Conservation (phyloP, 2,888 invertebrate genomes). For the Synanthedon myopaeformis region DNA sequence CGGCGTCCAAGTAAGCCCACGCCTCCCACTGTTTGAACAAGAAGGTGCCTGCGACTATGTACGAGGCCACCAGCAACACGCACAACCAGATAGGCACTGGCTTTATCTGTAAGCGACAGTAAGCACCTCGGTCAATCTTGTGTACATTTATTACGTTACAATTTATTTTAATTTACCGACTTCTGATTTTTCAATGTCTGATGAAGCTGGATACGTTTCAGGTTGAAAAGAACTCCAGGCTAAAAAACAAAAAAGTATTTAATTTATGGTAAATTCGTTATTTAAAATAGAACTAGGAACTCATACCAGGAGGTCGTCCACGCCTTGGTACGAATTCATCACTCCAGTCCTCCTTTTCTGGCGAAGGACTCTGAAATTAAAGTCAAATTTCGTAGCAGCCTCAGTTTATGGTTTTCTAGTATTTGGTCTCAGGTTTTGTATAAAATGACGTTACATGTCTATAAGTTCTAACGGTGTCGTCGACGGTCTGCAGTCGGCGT, state of each 20-base stretch:
- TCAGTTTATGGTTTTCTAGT: not conserved
- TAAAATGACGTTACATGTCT: slow-evolving; percentile 19
- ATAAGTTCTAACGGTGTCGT: slow-evolving; percentile 26
- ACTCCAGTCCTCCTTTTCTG: slow-evolving; percentile 56
- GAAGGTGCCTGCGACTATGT: slow-evolving; percentile 89
- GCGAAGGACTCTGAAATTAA: slow-evolving; percentile 39
- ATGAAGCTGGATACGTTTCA: slow-evolving; percentile 34
- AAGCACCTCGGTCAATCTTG: too few species aligned
- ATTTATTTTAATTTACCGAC: slow-evolving; percentile 12
- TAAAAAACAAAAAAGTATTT: slow-evolving; percentile 11
- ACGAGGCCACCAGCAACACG: slow-evolving; percentile 87
- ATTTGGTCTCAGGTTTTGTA: not conserved
- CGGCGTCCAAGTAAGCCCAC: slow-evolving; percentile 89
- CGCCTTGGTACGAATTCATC: slow-evolving; percentile 40
- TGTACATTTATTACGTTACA: not conserved
- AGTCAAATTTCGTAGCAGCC: not conserved
- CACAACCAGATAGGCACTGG: slow-evolving; percentile 93
- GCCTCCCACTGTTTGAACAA: slow-evolving; percentile 88
- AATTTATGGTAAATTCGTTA: not conserved
- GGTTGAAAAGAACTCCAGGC: slow-evolving; percentile 51
- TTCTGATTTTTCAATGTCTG: slow-evolving; percentile 39
- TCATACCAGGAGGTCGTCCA: slow-evolving; percentile 30
- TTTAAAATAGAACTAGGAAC: not conserved
- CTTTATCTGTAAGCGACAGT: slow-evolving; percentile 38
- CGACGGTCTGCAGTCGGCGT: slow-evolving; percentile 41